These are phyloP conservation scores for Zaprionus camerounensis DNA, from an alignment of 1,140 invertebrate genomes.

Conservation along the genomic window DNA sequence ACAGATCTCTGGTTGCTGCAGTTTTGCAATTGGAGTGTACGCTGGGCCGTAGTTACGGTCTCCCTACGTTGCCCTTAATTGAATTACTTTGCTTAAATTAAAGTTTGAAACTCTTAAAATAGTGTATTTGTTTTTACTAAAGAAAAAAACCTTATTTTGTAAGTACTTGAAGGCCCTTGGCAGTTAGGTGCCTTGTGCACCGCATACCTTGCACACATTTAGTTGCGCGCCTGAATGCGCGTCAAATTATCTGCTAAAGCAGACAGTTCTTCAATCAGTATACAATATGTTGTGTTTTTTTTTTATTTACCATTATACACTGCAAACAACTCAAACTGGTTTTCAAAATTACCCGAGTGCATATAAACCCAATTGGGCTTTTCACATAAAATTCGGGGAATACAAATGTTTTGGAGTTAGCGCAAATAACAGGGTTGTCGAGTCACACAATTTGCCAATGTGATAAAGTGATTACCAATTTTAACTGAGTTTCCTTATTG, in stretches of 20 bases:
- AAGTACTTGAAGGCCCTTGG: too few relatives aligned
- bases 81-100: too few relatives aligned
- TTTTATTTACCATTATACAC: background rate
- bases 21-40: background rate
- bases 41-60: too few relatives aligned
- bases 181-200: too few relatives aligned
- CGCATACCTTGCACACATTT: too few relatives aligned
- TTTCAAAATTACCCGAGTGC: background rate
- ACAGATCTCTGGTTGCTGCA: background rate
- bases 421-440: background rate
- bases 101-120: too few relatives aligned
- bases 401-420: background rate
- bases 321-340: background rate
- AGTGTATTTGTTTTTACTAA: too few relatives aligned
- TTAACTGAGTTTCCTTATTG: background rate
- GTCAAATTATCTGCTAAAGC: background rate
- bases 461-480: background rate
- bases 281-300: background rate
- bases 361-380: background rate
- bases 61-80: too few relatives aligned
- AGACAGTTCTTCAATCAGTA: slow-evolving; percentile 1
- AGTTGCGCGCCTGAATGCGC: background rate
- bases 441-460: background rate
- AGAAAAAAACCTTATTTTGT: too few relatives aligned
- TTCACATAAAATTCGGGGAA: background rate